Base-by-base conservation (phyloP, 2,888 invertebrate species). In the Camptogramma bilineatum region DNA sequence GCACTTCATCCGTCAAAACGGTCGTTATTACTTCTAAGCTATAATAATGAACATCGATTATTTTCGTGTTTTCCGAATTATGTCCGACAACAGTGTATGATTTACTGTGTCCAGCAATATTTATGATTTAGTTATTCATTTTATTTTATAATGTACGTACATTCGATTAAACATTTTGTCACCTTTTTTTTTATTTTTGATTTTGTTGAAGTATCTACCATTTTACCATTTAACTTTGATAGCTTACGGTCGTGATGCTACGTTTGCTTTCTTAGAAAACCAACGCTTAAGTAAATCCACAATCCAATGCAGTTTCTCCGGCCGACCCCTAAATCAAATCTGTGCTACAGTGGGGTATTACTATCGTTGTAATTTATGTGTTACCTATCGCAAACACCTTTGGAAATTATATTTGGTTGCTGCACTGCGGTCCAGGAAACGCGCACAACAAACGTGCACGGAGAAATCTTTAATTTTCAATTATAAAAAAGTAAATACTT, bases 301-400 rank as follows among this genome's bases (percentile, higher is more conserved):
- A 73, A 73, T 77, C 78, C 74, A 78, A 80, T 82, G 83, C 80
- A 77, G 80, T 80, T 84, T 85, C 78, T 61, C 78, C 78, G 55
- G 78, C 80, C 80, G 77, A 81, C 68, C 68, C 73, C 81, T 87
- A 89, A 90, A 89, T 88, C 88, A 89, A 83, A 84, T 75, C 78
- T 71, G 72, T 79, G 77, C 79, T 75, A 80, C 82, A 81, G 81
- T 82, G 81, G 84, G 84, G 84, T 86, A 87, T 85, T 85, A 87
- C 85, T 84, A 88, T 86, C 85, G 85, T 79, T 73, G 82, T 82
- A 89, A 91, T 91, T 89, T 90, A 91, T 88, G 88, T 85, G 86
- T 86, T 88, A 86, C 83, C 87, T 87, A 87, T 90, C 86, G 77
- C 76, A 76, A 87, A 83, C 85, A 87, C 86, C 85, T 88, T 87